These are phyloP conservation scores for Podilymbus podiceps DNA, from an alignment of 2,113 vertebrate species.

Conservation along the genomic window DNA sequence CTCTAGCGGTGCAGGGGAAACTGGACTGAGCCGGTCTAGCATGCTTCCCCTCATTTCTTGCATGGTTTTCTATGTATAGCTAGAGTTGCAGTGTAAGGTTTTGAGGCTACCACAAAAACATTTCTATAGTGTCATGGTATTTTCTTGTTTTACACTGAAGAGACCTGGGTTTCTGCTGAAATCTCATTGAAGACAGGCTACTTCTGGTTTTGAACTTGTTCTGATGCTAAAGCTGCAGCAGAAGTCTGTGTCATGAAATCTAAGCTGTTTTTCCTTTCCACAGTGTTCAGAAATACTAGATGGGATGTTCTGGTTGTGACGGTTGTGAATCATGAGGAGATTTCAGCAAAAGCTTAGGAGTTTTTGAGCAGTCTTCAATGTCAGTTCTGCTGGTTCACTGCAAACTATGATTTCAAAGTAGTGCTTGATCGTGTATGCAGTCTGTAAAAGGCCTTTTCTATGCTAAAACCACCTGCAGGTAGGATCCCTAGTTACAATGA, in stretches of 20 bases:
- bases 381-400: neutral
- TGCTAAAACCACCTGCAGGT: neutral
- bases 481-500: neutral
- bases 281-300: neutral
- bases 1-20: neutral
- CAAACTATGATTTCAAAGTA: neutral
- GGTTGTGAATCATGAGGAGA: neutral
- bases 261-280: neutral
- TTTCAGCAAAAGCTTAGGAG: conserved; percentile 25
- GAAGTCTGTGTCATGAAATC: neutral
- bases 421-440: neutral
- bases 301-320: neutral
- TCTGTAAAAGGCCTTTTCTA: conserved; percentile 15
- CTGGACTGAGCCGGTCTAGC: neutral
- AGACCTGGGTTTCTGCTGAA: neutral
- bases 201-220: neutral
- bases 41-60: neutral
- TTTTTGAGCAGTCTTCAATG: conserved; percentile 25
- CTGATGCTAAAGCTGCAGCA: neutral
- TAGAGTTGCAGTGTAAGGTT: neutral
- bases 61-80: neutral
- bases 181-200: neutral
- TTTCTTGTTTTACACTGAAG: neutral
- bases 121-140: neutral
- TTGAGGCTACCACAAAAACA: neutral